phyloP scores from a whole-genome alignment of 2,797 vertebrate species.

The Syndactyla subalaris region DNA sequence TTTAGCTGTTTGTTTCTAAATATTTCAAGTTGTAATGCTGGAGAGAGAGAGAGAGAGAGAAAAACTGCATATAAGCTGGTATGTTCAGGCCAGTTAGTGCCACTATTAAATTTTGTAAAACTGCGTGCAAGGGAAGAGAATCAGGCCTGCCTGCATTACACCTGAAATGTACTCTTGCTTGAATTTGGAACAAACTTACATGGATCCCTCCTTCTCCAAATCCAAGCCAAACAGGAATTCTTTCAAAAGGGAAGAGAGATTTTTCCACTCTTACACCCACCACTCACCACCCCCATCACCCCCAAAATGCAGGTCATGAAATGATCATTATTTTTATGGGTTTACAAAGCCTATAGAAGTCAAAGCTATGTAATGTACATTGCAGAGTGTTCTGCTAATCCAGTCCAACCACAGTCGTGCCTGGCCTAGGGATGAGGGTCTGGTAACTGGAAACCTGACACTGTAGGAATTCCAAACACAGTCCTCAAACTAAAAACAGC shows the following conservation, averaged over 20 bases:
- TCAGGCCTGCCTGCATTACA: neutral
- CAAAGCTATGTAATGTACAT: conserved; percentile 68
- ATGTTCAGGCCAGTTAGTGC: neutral
- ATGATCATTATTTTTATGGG: conserved; percentile 70
- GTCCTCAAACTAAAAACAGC: conserved; percentile 74
- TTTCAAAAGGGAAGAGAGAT: conserved; percentile 10
- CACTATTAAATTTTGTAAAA: neutral
- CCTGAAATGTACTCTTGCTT: neutral
- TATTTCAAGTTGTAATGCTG: neutral
- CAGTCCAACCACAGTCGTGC: conserved; percentile 60
- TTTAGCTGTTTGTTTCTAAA: neutral
- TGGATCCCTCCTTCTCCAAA: neutral
- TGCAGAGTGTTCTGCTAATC: conserved; percentile 72
- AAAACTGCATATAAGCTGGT: neutral
- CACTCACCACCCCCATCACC: neutral
- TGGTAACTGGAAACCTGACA: conserved; percentile 75
- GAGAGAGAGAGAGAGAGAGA: neutral
- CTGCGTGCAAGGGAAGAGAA: neutral
- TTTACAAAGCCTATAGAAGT: conserved; percentile 72
- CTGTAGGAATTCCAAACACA: conserved; percentile 78
- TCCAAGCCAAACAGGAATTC: conserved; percentile 17
- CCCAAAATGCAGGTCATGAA: conserved; percentile 51
- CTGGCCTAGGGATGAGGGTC: conserved; percentile 58
- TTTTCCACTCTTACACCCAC: neutral
- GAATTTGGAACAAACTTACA: neutral